Evolutionary conservation across 2,113 vertebrate species (phyloP).

Genomic region (Megaceryle maxima): DNA sequence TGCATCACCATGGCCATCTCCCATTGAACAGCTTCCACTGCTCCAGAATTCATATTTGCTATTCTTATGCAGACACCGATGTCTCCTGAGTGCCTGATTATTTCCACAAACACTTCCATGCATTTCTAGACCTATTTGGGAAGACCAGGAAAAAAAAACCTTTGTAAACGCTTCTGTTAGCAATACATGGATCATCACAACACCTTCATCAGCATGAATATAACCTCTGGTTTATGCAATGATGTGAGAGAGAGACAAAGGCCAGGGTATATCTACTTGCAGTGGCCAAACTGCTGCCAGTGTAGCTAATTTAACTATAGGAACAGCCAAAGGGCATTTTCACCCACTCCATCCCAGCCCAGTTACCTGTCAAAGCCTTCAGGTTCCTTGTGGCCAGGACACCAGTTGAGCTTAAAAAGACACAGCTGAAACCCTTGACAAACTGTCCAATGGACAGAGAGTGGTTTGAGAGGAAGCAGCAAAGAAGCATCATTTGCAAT

Average conservation of each 20-base stretch:
- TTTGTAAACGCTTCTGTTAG: not conserved
- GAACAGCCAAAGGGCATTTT: not conserved
- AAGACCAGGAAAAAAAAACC: not conserved
- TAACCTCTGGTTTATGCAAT: not conserved
- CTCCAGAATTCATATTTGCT: not conserved
- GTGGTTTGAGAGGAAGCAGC: not conserved
- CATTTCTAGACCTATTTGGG: not conserved
- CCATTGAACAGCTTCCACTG: not conserved
- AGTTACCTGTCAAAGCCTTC: not conserved
- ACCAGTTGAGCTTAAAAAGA: not conserved
- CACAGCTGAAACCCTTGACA: not conserved
- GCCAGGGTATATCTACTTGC: not conserved
- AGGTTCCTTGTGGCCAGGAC: not conserved
- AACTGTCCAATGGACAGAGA: not conserved
- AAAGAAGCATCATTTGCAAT: not conserved
- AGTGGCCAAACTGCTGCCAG: not conserved
- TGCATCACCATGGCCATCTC: not conserved
- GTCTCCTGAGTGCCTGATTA: not conserved
- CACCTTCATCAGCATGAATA: fast-evolving
- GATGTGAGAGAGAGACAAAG: not conserved
- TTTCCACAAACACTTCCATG: not conserved
- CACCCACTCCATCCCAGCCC: not conserved
- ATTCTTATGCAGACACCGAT: not conserved
- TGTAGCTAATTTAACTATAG: not conserved
- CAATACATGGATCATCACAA: not conserved